Percentiles rank a stretch among this genome's conserved stretches.
Conservation (phyloP, 2,888 invertebrate species). For the Acrobasis repandana region DNA sequence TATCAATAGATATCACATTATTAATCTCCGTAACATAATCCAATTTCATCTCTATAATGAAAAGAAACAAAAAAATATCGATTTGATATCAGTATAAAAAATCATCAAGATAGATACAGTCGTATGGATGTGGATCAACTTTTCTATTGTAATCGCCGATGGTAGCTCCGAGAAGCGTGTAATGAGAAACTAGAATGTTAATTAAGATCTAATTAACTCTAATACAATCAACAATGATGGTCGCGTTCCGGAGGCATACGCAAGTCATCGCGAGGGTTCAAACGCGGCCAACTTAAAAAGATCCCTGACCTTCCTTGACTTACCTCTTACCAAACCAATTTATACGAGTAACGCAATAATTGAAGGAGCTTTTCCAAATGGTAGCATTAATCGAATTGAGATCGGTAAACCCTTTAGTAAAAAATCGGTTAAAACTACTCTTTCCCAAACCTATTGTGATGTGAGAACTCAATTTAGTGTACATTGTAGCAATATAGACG, state of each 20-base stretch:
- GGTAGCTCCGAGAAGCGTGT: conserved; percentile 79
- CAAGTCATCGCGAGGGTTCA: conserved; percentile 75
- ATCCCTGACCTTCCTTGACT: conserved; percentile 58
- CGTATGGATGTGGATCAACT: conserved; percentile 68
- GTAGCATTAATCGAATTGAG: conserved; percentile 77
- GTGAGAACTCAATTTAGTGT: conserved; percentile 81
- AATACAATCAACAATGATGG: conserved; percentile 82
- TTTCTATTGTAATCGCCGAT: conserved; percentile 72
- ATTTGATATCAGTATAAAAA: conserved; percentile 58
- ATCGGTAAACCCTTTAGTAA: conserved; percentile 80
- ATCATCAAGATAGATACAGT: conserved; percentile 64
- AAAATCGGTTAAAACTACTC: conserved; percentile 76
- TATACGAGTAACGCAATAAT: conserved; percentile 25
- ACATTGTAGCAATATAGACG: conserved; percentile 57
- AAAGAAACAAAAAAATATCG: conserved; percentile 23
- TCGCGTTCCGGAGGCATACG: conserved; percentile 75
- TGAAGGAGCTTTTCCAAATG: conserved; percentile 44
- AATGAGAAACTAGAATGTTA: conserved; percentile 83
- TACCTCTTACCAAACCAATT: conserved; percentile 33
- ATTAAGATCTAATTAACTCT: conserved; percentile 83
- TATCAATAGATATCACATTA: conserved; percentile 31
- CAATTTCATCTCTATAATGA: conserved; percentile 59
- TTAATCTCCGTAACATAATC: conserved; percentile 51
- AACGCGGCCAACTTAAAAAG: conserved; percentile 50
- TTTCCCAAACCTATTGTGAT: conserved; percentile 74